These are phyloP conservation scores for Australoheros facetus DNA, from an alignment of 2,797 vertebrate species.

Conservation along the genomic window DNA sequence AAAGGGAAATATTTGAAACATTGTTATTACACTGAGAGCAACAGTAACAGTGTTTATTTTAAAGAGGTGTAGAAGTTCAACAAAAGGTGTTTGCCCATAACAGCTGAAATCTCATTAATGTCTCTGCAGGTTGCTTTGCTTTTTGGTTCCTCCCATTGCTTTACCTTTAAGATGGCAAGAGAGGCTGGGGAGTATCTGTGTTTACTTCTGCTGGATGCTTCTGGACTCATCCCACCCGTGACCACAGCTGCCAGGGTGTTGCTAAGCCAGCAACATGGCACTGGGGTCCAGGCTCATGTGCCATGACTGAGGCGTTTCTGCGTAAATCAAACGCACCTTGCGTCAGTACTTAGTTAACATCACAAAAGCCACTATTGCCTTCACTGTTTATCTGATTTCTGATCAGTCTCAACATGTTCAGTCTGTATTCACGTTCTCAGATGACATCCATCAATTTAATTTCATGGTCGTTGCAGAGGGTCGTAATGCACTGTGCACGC, in stretches of 20 bases:
- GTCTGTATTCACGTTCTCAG: slow-evolving; percentile 4
- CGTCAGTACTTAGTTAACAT: not conserved
- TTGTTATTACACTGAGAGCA: not conserved
- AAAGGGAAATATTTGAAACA: not conserved
- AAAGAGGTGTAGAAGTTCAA: not conserved
- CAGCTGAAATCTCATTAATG: not conserved
- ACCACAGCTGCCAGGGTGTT: slow-evolving; percentile 69
- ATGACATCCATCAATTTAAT: slow-evolving; percentile 7
- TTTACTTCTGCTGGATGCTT: slow-evolving; percentile 75
- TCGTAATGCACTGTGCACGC: not conserved
- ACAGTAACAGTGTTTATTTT: not conserved
- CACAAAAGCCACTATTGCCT: not conserved
- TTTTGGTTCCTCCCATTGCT: slow-evolving; percentile 74
- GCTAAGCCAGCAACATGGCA: slow-evolving; percentile 64
- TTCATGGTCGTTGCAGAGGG: not conserved
- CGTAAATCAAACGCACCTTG: not conserved
- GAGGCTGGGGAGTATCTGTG: slow-evolving; percentile 77
- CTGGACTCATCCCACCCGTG: slow-evolving; percentile 68
- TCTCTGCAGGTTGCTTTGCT: slow-evolving; percentile 69
- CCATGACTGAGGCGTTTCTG: fast-evolving
- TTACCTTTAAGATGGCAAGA: slow-evolving; percentile 67
- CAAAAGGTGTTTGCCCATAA: fast-evolving
- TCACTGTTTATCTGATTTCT: slow-evolving; percentile 22
- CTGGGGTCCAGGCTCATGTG: slow-evolving; percentile 52
- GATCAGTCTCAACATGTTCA: slow-evolving; percentile 23